These are phyloP conservation scores for Gryllus bimaculatus DNA, from an alignment of 1,140 invertebrate species.

Conservation along the genomic window DNA sequence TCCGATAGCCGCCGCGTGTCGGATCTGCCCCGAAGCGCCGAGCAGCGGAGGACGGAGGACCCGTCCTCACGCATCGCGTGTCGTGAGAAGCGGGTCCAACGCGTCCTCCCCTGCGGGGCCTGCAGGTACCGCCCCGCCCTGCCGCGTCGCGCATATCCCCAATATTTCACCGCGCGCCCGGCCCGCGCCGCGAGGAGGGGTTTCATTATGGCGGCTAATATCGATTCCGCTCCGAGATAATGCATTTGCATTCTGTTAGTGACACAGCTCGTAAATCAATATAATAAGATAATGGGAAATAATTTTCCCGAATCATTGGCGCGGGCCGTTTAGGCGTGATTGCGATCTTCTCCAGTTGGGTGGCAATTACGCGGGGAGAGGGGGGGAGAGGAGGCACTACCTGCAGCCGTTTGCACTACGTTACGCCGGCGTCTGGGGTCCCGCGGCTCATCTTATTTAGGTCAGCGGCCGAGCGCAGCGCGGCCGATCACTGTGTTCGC, in stretches of 20 bases:
- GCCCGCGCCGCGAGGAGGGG: neutral
- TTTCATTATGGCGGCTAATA: neutral
- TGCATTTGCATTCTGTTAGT: neutral
- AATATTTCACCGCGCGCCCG: neutral
- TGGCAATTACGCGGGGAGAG: neutral
- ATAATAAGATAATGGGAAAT: slow-evolving; percentile 2
- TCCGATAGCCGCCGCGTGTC: no score
- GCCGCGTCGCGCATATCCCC: neutral
- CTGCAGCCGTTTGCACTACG: neutral
- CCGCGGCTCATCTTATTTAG: no score
- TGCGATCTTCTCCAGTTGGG: neutral
- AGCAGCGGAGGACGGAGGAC: no score
- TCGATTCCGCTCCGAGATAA: neutral
- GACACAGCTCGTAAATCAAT: neutral
- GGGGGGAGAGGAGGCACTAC: neutral
- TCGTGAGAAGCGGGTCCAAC: no score
- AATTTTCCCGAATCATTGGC: neutral
- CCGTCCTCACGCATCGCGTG: no score
- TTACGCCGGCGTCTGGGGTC: neutral
- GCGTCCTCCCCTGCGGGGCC: no score
- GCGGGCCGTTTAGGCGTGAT: neutral
- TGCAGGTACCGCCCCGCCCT: no score
- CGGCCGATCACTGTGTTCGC: neutral
- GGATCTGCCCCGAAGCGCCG: no score
- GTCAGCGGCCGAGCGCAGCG: no score